Evolutionary conservation across 2,888 invertebrate species (phyloP).

Genomic region (Theretra japonica): DNA sequence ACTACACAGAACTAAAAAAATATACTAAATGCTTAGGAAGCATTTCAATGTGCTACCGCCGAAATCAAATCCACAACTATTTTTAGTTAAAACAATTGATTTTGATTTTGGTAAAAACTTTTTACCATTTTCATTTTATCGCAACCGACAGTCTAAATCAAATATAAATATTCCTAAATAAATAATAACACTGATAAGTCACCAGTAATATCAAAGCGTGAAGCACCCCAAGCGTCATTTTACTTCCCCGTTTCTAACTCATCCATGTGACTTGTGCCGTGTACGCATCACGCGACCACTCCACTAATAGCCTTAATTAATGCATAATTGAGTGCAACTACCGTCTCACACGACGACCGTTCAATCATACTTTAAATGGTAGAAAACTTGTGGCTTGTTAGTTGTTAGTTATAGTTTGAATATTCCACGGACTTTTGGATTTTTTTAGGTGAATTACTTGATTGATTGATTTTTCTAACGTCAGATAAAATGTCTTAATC

Average conservation of each 20-base stretch:
- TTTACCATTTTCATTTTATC: too few species aligned
- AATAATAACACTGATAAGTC: neutral
- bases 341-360: slow-evolving; percentile 6
- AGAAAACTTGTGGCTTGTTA: slow-evolving; percentile 8
- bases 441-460: neutral
- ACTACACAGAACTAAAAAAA: too few species aligned
- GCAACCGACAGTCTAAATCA: too few species aligned
- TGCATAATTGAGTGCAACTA: slow-evolving; percentile 28
- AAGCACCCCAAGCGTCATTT: slow-evolving; percentile 26
- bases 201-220: neutral
- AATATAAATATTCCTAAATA: neutral
- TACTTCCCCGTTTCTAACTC: slow-evolving; percentile 28
- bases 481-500: too few species aligned
- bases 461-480: neutral
- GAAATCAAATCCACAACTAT: too few species aligned
- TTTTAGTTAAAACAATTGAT: too few species aligned
- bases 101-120: too few species aligned
- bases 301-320: slow-evolving; percentile 30
- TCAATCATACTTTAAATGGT: slow-evolving; percentile 11
- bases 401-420: neutral
- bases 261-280: neutral
- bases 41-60: too few species aligned
- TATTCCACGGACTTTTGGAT: neutral
- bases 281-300: slow-evolving; percentile 27
- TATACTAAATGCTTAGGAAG: too few species aligned